Base-by-base conservation (phyloP, 2,888 invertebrate species). In the Charanyca ferruginea region DNA sequence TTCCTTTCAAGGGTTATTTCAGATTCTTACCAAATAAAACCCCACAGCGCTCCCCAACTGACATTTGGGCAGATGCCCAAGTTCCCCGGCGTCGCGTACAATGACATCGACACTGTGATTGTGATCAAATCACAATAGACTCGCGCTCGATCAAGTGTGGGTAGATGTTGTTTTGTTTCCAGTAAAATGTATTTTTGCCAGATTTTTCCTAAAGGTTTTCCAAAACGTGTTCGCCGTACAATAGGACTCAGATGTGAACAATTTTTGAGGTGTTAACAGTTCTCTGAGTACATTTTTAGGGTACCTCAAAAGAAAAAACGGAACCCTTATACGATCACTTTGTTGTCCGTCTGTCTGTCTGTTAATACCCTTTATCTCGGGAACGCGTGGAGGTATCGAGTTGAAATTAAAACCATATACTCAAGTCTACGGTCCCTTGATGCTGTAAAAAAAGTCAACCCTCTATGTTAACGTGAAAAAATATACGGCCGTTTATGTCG, bases 61-160 rank as follows among this genome's bases (percentile, higher is more conserved):
- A 74, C 51, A 51, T 57, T 68, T 70, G 75, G 75, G 68, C 69
- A 51, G 18, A 28, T 28, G 44, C 75, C 69, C 69, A 70, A 74
- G 68, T 68, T 67, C 25, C n/a, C 25, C 8, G 28, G 8, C 44
- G 23, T 9, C 57, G 41, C 38, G 51, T 57, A 45, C 69, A 38
- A 38, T 66, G 73, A 69, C 38, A 67, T 74, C 51, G 18, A 35
- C 48, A 42, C 54, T n/a, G 16, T 11, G 68, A 55, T 70, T 41
- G 67, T 35, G 68, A 69, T 70, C 66, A 41, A 55, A 67, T 55
- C 75, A 70, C 69, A 70, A 70, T 70, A 22, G 75, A 67, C 47
- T 51, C 45, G 38, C n/a, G 57, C 49, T 51, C 32, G 75, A 70
- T 74, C 69, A 68, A 74, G 51, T 67, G 45, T 51, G 13, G 11